These are phyloP conservation scores for Turritopsis dohrnii DNA, from an alignment of 30 jellyfish, hydroid and myxozoan species.

Conservation along the genomic window DNA sequence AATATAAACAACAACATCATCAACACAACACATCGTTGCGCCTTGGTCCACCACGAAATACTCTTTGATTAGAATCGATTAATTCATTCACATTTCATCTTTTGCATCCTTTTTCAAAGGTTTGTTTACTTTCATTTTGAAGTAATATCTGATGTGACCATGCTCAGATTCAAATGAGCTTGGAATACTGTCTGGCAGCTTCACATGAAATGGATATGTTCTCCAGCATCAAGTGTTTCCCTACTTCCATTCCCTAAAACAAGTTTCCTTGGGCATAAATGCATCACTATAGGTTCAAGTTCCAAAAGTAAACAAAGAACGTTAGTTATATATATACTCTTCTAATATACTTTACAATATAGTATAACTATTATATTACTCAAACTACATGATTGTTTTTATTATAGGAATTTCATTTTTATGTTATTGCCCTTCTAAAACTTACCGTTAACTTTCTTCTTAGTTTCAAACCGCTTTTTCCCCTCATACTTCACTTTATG, in stretches of 20 bases:
- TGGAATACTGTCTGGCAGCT: conserved; percentile 7
- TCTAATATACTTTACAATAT: too few relatives aligned
- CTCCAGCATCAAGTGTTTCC: conserved; percentile 1
- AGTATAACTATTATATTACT: too few relatives aligned
- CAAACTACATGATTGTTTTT: too few relatives aligned
- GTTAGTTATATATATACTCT: too few relatives aligned
- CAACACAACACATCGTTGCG: conserved; percentile 3
- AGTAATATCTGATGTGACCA: conserved; percentile 9
- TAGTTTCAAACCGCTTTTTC: not conserved
- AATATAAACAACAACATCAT: too few relatives aligned
- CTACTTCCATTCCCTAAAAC: not conserved
- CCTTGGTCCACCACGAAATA: conserved; percentile 15
- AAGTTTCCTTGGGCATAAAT: not conserved
- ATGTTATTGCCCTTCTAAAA: too few relatives aligned
- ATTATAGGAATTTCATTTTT: too few relatives aligned
- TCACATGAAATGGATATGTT: not conserved
- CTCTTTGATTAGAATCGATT: not conserved
- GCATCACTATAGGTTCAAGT: too few relatives aligned
- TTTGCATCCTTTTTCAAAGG: conserved; percentile 12
- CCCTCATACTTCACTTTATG: not conserved
- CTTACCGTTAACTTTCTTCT: conserved; percentile 14
- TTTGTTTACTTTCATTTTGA: conserved; percentile 67
- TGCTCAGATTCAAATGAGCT: not conserved
- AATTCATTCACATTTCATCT: conserved; percentile 26
- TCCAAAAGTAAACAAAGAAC: too few relatives aligned